phyloP scores from a whole-genome alignment of 2,113 vertebrate species.

The Hucho hucho region DNA sequence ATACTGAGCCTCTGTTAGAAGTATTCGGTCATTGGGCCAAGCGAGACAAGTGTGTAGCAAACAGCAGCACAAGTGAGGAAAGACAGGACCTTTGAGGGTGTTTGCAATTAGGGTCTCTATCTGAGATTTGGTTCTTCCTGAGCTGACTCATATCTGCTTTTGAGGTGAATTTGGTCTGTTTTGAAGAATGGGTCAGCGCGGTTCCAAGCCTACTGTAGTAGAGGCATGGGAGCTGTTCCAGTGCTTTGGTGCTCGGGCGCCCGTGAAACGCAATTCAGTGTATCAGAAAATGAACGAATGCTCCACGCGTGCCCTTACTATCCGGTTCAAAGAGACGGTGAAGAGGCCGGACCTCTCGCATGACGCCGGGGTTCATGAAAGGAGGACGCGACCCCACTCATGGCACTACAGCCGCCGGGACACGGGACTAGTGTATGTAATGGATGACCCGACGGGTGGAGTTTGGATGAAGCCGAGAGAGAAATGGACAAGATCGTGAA shows the following conservation, averaged over 20 bases:
- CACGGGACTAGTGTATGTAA: slow-evolving; percentile 51
- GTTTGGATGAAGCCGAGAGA: slow-evolving; percentile 70
- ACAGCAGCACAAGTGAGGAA: background rate
- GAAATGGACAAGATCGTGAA: slow-evolving; percentile 58
- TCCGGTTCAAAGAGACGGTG: slow-evolving; percentile 44
- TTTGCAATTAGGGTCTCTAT: no score
- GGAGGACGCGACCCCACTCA: slow-evolving; percentile 14
- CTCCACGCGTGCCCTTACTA: slow-evolving; percentile 17
- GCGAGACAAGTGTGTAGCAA: background rate
- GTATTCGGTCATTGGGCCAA: background rate
- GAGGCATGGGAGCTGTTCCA: slow-evolving; percentile 52
- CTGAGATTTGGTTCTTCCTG: no score
- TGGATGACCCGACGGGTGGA: slow-evolving; percentile 73
- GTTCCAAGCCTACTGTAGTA: slow-evolving; percentile 51
- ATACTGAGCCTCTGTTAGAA: no score
- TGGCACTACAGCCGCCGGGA: slow-evolving; percentile 46
- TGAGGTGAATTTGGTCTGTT: background rate
- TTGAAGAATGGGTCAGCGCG: slow-evolving; percentile 66
- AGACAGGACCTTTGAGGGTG: no score
- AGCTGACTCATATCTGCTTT: no score
- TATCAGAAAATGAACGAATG: no score
- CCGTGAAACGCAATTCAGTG: slow-evolving; percentile 8
- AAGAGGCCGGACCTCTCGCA: slow-evolving; percentile 1
- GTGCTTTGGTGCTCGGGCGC: slow-evolving; percentile 6
- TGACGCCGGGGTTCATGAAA: background rate